Conservation (phyloP, 2,113 vertebrate species). For the Anas platyrhynchos region DNA sequence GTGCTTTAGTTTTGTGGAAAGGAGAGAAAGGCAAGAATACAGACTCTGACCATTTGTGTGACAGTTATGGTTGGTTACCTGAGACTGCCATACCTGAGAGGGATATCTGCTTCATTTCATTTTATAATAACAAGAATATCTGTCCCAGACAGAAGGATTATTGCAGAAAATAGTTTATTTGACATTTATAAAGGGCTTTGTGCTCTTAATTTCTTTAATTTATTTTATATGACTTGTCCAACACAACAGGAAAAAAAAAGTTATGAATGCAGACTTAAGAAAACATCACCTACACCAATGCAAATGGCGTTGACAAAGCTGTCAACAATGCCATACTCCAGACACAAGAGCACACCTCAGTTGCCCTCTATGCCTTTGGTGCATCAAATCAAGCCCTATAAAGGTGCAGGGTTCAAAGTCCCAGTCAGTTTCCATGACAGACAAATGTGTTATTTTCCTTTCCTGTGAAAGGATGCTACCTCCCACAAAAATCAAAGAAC, state of each 20-base stretch:
- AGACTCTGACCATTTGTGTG: background rate
- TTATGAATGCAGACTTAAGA: background rate
- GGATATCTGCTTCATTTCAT: background rate
- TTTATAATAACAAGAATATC: background rate
- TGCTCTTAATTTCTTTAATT: background rate
- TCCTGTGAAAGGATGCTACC: background rate
- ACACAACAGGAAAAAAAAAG: background rate
- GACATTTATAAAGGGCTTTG: background rate
- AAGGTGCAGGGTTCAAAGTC: background rate
- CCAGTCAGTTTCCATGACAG: background rate
- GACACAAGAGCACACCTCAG: background rate
- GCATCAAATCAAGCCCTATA: background rate
- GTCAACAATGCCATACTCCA: background rate
- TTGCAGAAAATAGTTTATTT: background rate
- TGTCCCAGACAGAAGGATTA: background rate
- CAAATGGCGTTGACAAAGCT: background rate
- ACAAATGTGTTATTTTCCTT: background rate
- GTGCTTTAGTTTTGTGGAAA: background rate
- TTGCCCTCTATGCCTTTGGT: background rate
- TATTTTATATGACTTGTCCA: background rate
- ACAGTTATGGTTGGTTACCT: rapidly evolving
- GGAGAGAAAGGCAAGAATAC: background rate
- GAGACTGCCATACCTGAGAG: background rate
- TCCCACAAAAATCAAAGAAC: background rate
- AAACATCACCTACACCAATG: background rate